These are phyloP conservation scores for Diachasma alloeum DNA, from an alignment of 1,140 invertebrate species.

Conservation along the genomic window DNA sequence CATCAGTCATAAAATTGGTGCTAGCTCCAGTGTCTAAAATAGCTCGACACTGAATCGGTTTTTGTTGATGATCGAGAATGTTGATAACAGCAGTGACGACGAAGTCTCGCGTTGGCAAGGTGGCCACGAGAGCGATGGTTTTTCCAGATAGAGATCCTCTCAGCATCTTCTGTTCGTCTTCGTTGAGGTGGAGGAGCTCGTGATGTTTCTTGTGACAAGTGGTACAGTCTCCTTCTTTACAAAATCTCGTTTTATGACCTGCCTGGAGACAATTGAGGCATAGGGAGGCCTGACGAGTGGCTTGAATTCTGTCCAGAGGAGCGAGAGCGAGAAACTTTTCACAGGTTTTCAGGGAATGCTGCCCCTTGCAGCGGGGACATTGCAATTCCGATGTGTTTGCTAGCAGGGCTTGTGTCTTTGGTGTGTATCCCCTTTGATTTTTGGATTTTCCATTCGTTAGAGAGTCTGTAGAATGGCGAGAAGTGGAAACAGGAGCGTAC, in stretches of 20 bases:
- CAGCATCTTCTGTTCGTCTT: neutral
- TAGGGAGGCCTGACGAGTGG: neutral
- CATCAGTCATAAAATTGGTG: constrained; percentile 18
- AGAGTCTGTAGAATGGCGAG: too few species aligned
- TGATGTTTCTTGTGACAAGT: neutral
- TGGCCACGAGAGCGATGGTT: neutral
- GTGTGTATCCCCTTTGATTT: too few species aligned
- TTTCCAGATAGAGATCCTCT: neutral
- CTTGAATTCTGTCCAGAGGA: too few species aligned
- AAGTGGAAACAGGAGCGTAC: too few species aligned
- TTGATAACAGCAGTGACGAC: neutral
- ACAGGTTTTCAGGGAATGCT: too few species aligned
- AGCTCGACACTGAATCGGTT: neutral
- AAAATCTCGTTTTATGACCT: neutral
- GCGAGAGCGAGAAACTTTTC: too few species aligned
- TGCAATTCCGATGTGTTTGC: too few species aligned
- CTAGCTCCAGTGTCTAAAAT: constrained; percentile 3
- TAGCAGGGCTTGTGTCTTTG: too few species aligned
- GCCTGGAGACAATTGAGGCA: constrained; percentile 4
- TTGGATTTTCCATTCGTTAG: too few species aligned
- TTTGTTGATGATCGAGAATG: neutral
- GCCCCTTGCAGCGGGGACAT: too few species aligned
- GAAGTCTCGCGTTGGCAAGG: neutral
- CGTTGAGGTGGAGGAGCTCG: neutral
- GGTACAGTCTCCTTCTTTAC: neutral